Evolutionary conservation across 2,113 vertebrate species (phyloP), one percentile per base, ranked within the genome.

Genomic region (Ariopsis seemanni): DNA sequence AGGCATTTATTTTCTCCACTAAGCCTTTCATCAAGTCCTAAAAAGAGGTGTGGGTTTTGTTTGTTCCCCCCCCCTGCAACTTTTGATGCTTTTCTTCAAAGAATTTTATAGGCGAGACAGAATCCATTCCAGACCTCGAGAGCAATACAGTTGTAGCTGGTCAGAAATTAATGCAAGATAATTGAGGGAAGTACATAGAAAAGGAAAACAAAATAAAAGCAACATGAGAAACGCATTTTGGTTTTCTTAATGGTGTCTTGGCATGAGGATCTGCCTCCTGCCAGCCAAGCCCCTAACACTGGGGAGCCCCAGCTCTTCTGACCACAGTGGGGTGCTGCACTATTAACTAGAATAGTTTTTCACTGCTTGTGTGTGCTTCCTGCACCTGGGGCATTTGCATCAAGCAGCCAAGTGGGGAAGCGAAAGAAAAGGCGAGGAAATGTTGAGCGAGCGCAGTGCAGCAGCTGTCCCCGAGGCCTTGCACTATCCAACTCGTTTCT

Each of bases 341-440:
- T 12, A 48, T n/a, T 88, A 74, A 91, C 84, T 67, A 79, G 82
- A 48, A 87, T 30, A 55, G 55, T 30, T 57, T 90, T 86, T 79
- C 77, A 85, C 79, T 82, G 80, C 69, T 81, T 84, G 22, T 60
- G 71, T 67, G 27, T 83, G 67, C 83, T 85, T 82, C 92, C 57
- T 87, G 58, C 87, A 86, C 86, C 86, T 69, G 75, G 42, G 53
- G 69, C 52, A 92, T 95, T 94, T 94, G 92, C 92, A 93, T 93
- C 79, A 30, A 83, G n/a, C 62, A 90, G 87, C 89, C 80, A 84
- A 86, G 86, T 91, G 88, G 85, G 93, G 93, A 95, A 94, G 91
- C 90, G 89, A 88, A 86, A 93, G 93, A 92, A 78, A 9, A 30
- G 53, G 53, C 87, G 82, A 90, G 77, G 86, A 86, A 91, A 65